Base-by-base conservation (phyloP, 2,797 vertebrate species). In the Parauchenoglanis ngamensis region DNA sequence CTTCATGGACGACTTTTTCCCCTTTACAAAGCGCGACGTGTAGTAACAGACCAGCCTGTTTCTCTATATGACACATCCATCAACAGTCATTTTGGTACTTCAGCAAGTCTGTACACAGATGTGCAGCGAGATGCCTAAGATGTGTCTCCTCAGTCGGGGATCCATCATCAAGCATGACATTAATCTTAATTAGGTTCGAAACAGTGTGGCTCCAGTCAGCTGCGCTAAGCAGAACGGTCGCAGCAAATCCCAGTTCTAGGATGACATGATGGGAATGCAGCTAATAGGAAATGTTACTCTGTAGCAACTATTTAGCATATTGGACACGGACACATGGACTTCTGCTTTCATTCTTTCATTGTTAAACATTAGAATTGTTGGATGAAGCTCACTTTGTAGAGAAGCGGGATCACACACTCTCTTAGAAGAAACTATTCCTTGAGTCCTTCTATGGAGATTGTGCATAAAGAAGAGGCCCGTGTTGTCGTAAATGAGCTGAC, bases 161-260 rank as follows among this genome's bases (percentile, higher is more conserved):
- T 89, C 89, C 46, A 17, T 91, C 91, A 89, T 89, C 87, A 54
- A 40, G 35, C 17, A 1, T 88, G 91, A 85, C 89, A 88, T 89
- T 90, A 89, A 87, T 83, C 49, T 85, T 90, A 87, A 88, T 89
- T 86, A 89, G 84, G 83, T 90, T 76, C 6, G 56, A 91, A 85
- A 86, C 85, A 67, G 86, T 83, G 49, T 19, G 19, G 12, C 40
- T 79, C 65, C 80, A 85, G 63, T 89, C 79, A 46, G 63, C 87
- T 89, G 86, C 56, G 56, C 76, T 44, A 75, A 87, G 76, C 83
- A 78, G 83, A 68, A 88, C n/a, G 77, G 88, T 86, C 85, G 79
- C 73, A 81, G 76, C 59, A 68, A 83, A 52, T 46, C 83, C 56
- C 8, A 19, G 77, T 35, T 61, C 70, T 76, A 83, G 80, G 68